Evolutionary conservation across 1,140 invertebrate species (phyloP), one percentile per base, ranked within the genome.

Genomic region (Drosophila prosaltans): DNA sequence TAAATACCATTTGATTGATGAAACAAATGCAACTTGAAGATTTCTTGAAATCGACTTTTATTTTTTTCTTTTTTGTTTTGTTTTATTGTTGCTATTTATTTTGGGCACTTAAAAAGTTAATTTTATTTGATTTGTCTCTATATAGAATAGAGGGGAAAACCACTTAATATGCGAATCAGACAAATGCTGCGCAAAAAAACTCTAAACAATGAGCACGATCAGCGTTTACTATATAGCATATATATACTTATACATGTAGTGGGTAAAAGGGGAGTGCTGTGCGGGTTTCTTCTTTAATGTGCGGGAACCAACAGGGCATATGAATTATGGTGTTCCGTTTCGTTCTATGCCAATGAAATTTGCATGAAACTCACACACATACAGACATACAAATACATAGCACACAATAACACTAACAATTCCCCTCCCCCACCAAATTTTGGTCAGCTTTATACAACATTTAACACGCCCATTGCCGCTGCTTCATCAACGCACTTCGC

Each of bases 131-230:
- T 75, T 86, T 59, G 57, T 59, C 62, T 59, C 62, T 74, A 61
- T 71, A 65, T 69, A 36, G 78, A 63, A 68, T 66, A 70, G 63
- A 68, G 40, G 63, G 57, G 58, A 32, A 40, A 54, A 61, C 28
- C 45, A 65, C 68, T 85, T 85, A 71, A 45, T 82, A 85, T 85
- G 79, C 81, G 69, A 66, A 43, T 57, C 81, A 85, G 71, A 77
- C 65, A 82, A 82, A 67, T 69, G 83, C 82, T 80, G 83, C 72
- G 82, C 83, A 79, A 88, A 85, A 24, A 85, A 60, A 66, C 57
- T 66, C 80, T 81, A 82, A 88, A 88, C 83, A 86, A 86, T 86
- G 79, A 67, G 75, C 82, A 82, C 79, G 82, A 88, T 88, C 83
- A 68, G 71, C 71, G 63, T 66, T 69, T 71, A 78, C 61, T 65